Base-by-base conservation (phyloP, 2,888 invertebrate species). In the Altica lythri region DNA sequence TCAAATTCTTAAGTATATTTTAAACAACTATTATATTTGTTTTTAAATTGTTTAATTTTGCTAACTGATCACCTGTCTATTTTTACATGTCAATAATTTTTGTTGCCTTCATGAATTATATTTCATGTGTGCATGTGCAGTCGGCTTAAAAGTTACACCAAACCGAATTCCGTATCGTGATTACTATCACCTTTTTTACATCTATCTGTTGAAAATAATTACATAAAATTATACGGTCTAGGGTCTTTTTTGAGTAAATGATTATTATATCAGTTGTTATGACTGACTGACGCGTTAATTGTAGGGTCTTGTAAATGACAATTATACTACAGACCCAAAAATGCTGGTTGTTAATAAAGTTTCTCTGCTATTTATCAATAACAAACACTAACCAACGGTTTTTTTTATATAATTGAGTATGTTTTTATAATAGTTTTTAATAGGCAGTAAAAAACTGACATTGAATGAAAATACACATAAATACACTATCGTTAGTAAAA, bases 281-380 rank as follows among this genome's bases (percentile, higher is more conserved):
- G 55, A 55, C 42, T 50, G 55, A 40, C 46, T 55, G 55, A 55
- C 55, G 55, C 49, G 55, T 46, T 55, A 55, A 55, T 55, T 55
- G 45, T 19, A n/a, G 30, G 55, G 42, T 49, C 29, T 46, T 27
- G 40, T 55, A 55, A 50, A 50, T 55, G 55, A 55, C 55, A 55
- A 55, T 55, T 55, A 55, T 46, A 27, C 29, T 29, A 40, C 40
- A 13, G 42, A 27, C 32, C 54, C 29, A 38, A 37, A 47, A 44
- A 54, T 44, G 40, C 16, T 32, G 10, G 35, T 22, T 17, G 19
- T 46, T 46, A 16, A 27, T 42, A 27, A 42, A 25, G 4, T 42
- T 18, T 14, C 37, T 37, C 25, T 5, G 10, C 9, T 19, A 18
- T 12, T 38, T 38, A 38, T 10, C 8, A 10, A 38, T 38, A 40